Evolutionary conservation across 2,113 vertebrate genomes (phyloP).

Genomic region (Ictidomys tridecemlineatus): DNA sequence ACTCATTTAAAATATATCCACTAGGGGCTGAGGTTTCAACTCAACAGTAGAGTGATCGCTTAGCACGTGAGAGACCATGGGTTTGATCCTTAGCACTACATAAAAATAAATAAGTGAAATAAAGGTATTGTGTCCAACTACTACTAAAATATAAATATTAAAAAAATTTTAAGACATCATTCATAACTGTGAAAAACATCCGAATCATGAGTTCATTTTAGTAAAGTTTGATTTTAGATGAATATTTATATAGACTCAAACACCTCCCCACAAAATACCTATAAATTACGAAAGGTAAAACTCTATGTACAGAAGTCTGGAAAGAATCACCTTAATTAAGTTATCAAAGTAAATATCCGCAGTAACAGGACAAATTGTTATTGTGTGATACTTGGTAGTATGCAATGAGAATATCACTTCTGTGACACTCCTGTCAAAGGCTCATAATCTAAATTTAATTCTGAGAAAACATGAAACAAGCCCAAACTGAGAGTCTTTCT

Average conservation of each 20-base stretch:
- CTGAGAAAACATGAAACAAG: not conserved
- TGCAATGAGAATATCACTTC: not conserved
- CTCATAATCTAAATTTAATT: not conserved
- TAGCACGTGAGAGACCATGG: no score
- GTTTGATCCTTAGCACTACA: no score
- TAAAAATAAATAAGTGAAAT: no score
- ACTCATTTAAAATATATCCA: not conserved
- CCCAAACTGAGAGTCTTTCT: not conserved
- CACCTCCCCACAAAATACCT: not conserved
- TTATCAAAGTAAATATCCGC: not conserved
- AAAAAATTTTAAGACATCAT: not conserved
- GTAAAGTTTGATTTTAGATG: not conserved
- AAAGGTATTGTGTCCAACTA: no score
- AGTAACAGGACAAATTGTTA: not conserved
- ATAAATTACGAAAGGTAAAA: constrained; percentile 8
- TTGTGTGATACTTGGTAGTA: not conserved
- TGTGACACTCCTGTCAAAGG: not conserved
- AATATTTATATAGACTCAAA: constrained; percentile 12
- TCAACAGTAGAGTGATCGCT: no score
- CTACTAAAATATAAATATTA: no score
- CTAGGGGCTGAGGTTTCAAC: not conserved
- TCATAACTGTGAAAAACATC: not conserved
- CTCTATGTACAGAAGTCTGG: not conserved
- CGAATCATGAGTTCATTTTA: not conserved
- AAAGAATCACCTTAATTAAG: not conserved